A percentile compares a stretch with the other conserved stretches of the same genome.
Conservation (phyloP, 2,888 invertebrate species). For the Parasteatoda lunata region DNA sequence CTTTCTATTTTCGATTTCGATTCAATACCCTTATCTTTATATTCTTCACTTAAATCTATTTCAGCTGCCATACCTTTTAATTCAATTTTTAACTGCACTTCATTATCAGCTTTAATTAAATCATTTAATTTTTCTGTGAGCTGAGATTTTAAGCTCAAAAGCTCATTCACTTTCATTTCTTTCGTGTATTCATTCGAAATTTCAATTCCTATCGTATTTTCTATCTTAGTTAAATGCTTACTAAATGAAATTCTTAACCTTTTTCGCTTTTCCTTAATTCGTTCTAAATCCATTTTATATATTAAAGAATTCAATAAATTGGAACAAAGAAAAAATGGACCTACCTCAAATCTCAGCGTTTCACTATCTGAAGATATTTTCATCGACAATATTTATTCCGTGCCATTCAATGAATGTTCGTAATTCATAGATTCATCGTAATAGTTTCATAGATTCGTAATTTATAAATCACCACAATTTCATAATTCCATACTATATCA, state of each 20-base stretch:
- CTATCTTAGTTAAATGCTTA: not conserved
- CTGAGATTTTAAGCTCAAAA: constrained; percentile 12
- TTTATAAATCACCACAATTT: too few relatives aligned
- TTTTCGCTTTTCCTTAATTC: not conserved
- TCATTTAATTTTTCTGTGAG: constrained; percentile 10
- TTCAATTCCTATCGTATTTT: not conserved
- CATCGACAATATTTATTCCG: too few relatives aligned
- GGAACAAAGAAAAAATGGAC: not conserved
- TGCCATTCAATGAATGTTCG: too few relatives aligned
- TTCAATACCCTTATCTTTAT: not conserved
- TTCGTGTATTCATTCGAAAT: not conserved
- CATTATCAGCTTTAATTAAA: not conserved
- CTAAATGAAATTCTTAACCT: not conserved
- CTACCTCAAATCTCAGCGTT: too few relatives aligned
- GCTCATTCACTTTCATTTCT: constrained; percentile 2
- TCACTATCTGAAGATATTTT: too few relatives aligned
- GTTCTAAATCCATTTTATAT: not conserved
- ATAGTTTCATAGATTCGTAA: too few relatives aligned
- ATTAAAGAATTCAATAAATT: not conserved
- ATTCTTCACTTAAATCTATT: not conserved
- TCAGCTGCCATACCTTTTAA: not conserved
- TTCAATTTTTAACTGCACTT: constrained; percentile 12
- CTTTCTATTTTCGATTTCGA: not conserved
- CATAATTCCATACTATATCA: too few relatives aligned
- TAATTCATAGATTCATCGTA: too few relatives aligned